A percentile compares a stretch with the other conserved stretches of the same genome.
These are phyloP conservation scores for Diadumene lineata DNA, from an alignment of 92 coral and sea anemone species.

Conservation along the genomic window DNA sequence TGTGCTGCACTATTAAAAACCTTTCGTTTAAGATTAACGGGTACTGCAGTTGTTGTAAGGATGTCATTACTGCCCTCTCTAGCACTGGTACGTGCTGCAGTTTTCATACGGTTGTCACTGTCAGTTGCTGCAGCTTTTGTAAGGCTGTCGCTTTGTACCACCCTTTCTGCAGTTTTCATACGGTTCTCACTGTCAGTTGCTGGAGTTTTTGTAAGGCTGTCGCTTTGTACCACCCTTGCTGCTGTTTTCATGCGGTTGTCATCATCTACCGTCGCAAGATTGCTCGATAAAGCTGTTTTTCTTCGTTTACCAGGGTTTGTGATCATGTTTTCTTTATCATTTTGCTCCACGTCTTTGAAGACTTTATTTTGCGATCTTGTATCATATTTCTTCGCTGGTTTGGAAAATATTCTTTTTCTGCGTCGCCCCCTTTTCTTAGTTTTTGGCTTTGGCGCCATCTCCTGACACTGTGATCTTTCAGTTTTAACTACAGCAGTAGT, in stretches of 20 bases:
- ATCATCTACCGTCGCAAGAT: no score
- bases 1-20: constrained; percentile 2
- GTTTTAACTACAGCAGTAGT: neutral
- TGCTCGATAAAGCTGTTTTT: no score
- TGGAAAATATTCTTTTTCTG: constrained; percentile 3
- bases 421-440: constrained; percentile 1
- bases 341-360: neutral
- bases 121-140: neutral
- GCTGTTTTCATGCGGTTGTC: neutral
- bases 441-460: constrained; percentile 1
- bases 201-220: neutral
- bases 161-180: no score
- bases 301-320: no score
- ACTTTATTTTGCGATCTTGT: constrained; percentile 13
- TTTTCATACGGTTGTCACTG: no score
- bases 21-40: constrained; percentile 19
- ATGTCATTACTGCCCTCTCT: no score
- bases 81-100: no score
- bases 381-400: constrained; percentile 31
- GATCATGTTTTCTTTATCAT: neutral
- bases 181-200: no score
- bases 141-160: neutral
- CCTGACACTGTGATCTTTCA: constrained; percentile 6
- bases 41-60: neutral
- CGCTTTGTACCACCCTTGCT: neutral